A percentile compares a stretch with the other conserved stretches of the same genome.
Conservation (phyloP, 2,797 vertebrate genomes). For the Silurus aristotelis region DNA sequence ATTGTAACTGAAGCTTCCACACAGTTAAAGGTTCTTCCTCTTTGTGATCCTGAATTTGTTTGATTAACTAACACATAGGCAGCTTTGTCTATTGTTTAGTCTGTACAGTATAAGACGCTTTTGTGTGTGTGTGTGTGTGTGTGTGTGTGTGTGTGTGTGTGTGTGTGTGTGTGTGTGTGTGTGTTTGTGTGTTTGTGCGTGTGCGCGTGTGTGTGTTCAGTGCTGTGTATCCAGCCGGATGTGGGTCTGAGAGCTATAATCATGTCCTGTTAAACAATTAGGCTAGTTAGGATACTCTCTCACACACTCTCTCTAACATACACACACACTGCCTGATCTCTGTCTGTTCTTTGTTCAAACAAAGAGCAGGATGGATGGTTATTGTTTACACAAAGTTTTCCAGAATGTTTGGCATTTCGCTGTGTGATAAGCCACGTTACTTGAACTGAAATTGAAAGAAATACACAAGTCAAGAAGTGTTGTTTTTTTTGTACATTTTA, state of each 20-base stretch:
- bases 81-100: not conserved
- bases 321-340: slow-evolving; percentile 7
- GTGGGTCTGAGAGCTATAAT: slow-evolving; percentile 30
- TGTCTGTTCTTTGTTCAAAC: slow-evolving; percentile 39
- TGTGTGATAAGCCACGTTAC: not conserved
- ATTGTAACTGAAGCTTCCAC: not conserved
- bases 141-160: not conserved
- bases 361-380: slow-evolving; percentile 37
- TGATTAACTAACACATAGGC: not conserved
- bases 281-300: not conserved
- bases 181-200: not conserved
- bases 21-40: not conserved
- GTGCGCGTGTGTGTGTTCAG: not conserved
- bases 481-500: not conserved
- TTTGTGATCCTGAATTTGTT: not conserved
- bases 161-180: not conserved
- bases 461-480: not conserved
- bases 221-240: slow-evolving; percentile 25
- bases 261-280: slow-evolving; percentile 44
- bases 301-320: not conserved
- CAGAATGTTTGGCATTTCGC: slow-evolving; percentile 3
- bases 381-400: slow-evolving; percentile 4
- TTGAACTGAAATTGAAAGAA: not conserved
- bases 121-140: not conserved
- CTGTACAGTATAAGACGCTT: not conserved